Evolutionary conservation across 2,888 invertebrate genomes (phyloP), one percentile per base, ranked within the genome.

Genomic region (Sinotaia quadrata): DNA sequence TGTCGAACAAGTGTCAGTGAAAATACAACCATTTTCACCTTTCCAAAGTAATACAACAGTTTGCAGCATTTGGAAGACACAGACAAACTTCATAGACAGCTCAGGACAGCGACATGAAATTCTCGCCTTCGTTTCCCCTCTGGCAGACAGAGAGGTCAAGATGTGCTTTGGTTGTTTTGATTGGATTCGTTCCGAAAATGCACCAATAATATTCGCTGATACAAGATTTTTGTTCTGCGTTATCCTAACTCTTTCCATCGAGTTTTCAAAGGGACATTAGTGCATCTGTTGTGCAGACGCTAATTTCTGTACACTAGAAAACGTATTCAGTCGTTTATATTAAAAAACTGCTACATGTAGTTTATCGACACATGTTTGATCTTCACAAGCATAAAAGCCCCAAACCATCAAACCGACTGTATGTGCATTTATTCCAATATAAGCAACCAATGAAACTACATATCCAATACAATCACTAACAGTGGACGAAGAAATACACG

Each of bases 1-100:
- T 82, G 82, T 71, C 82, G 72, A 34, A 82, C 78, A 52, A 82
- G 69, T 21, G 82, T 81, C 21, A 82, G 67, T 54, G 80, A 78
- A 72, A 82, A 82, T 57, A 77, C 72, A 66, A 77, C 77, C 82
- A 82, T 82, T 56, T 44, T 76, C 34, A 62, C 34, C 52, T 33
- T n/a, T 15, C 41, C 37, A 29, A 52, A 49, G 24, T 56, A 41
- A 58, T 59, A 63, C 57, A 41, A 27, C 29, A 61, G 37, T 34
- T 29, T 51, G 58, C 65, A 56, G 65, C 65, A 65, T 65, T 65
- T 33, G 65, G 65, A 56, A 56, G 56, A 21, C 24, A 37, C 31
- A 4, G 24, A 54, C 34, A n/a, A 41, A 51, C 34, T 68, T 54
- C 56, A 29, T 51, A 65, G 65, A 56, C 65, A 56, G 44, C 56